A percentile compares a stretch with the other conserved stretches of the same genome.
phyloP scores from a whole-genome alignment of 1,140 invertebrate genomes.

The Cotesia glomerata region DNA sequence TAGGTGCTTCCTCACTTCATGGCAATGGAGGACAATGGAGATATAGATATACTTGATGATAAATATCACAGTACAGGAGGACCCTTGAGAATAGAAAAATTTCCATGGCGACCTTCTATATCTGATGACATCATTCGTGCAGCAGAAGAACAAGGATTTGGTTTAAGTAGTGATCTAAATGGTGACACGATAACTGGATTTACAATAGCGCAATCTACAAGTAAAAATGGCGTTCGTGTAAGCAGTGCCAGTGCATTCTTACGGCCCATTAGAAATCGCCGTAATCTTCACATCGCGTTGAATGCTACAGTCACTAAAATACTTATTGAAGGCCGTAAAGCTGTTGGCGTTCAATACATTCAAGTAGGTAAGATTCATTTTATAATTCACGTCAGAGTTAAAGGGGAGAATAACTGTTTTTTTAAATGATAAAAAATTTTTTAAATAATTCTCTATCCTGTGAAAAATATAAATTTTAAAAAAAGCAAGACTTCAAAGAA shows the following conservation, averaged over 20 bases:
- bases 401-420: too few relatives aligned
- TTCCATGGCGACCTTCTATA: slow-evolving; percentile 58
- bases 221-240: slow-evolving; percentile 69
- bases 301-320: slow-evolving; percentile 73
- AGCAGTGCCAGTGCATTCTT: slow-evolving; percentile 74
- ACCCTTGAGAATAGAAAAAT: slow-evolving; percentile 58
- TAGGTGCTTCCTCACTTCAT: slow-evolving; percentile 67
- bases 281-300: slow-evolving; percentile 75
- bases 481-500: too few relatives aligned
- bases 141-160: slow-evolving; percentile 18
- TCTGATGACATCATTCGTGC: slow-evolving; percentile 37
- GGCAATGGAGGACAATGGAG: slow-evolving; percentile 63
- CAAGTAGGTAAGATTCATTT: slow-evolving; percentile 49
- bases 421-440: too few relatives aligned
- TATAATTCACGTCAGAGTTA: not conserved
- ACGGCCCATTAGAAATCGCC: slow-evolving; percentile 65
- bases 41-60: slow-evolving; percentile 53
- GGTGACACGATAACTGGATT: slow-evolving; percentile 63
- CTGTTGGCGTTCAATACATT: slow-evolving; percentile 67
- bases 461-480: too few relatives aligned
- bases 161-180: slow-evolving; percentile 65
- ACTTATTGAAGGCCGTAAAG: slow-evolving; percentile 65
- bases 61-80: slow-evolving; percentile 56
- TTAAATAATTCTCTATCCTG: too few relatives aligned
- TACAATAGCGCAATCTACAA: slow-evolving; percentile 63